Evolutionary conservation across 2,113 vertebrate species (phyloP).

Genomic region (Psittacula cyanocephala): DNA sequence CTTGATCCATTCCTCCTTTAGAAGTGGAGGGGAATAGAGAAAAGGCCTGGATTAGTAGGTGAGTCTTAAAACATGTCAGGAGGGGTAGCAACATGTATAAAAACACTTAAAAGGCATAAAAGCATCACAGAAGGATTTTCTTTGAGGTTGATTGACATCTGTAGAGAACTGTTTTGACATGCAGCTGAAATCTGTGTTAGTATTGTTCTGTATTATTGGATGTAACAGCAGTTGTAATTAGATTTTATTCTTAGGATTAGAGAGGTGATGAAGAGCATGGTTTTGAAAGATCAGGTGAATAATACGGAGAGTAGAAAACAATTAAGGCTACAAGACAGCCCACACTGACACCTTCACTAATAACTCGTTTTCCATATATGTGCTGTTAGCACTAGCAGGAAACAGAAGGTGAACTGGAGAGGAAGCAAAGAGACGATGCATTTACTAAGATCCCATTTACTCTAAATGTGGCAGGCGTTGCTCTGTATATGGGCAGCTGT

Average conservation of each 20-base stretch:
- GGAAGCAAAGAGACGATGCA: rapidly evolving
- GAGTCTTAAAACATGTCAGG: neutral
- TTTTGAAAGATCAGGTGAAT: neutral
- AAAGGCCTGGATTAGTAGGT: neutral
- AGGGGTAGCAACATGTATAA: neutral
- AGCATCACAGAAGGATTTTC: neutral
- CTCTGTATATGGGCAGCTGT: conserved; percentile 21
- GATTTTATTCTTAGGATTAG: neutral
- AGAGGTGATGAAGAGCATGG: neutral
- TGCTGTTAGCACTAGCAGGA: neutral
- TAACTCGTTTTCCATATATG: neutral
- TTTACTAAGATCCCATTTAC: neutral
- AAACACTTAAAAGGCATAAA: neutral
- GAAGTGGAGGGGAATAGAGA: too few relatives aligned
- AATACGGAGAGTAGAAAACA: neutral
- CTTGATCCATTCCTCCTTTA: neutral
- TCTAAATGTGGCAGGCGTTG: neutral
- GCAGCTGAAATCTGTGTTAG: neutral
- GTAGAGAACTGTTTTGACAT: neutral
- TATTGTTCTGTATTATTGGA: neutral
- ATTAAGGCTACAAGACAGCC: neutral
- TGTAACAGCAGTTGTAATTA: neutral
- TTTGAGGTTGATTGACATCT: neutral
- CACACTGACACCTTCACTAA: rapidly evolving
- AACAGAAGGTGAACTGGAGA: neutral